Evolutionary conservation across 2,113 vertebrate genomes (phyloP).

Genomic region (Malurus elegans): DNA sequence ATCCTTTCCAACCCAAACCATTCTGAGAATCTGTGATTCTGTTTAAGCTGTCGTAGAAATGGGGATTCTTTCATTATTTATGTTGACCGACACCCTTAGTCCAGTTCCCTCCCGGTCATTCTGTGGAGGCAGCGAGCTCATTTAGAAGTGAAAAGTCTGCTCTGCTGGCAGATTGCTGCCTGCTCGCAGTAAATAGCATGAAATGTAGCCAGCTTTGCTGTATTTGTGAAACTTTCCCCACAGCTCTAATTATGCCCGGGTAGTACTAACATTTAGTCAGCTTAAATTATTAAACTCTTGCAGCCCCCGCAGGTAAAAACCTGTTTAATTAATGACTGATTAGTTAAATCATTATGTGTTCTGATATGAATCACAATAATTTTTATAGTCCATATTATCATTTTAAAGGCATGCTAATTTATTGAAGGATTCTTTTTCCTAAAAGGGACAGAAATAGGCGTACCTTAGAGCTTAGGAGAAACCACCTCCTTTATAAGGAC

Average conservation of each 20-base stretch:
- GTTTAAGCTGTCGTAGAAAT: not conserved
- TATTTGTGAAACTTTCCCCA: constrained; percentile 63
- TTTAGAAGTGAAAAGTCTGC: not conserved
- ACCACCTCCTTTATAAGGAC: not conserved
- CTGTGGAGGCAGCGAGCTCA: not conserved
- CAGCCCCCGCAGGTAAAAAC: constrained; percentile 63
- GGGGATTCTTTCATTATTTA: not conserved
- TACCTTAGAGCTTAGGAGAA: not conserved
- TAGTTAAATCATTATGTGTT: constrained; percentile 63
- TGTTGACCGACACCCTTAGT: not conserved
- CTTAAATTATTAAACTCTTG: constrained; percentile 67
- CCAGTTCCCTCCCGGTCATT: not conserved
- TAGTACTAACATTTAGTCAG: constrained; percentile 67
- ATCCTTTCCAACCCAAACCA: not conserved
- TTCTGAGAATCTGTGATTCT: not conserved
- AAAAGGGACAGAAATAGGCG: not conserved
- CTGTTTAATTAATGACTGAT: constrained; percentile 71
- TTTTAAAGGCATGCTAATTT: constrained; percentile 73
- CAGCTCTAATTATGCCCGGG: constrained; percentile 61
- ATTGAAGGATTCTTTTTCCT: constrained; percentile 13
- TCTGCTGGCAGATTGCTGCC: constrained; percentile 4
- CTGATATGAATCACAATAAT: constrained; percentile 64
- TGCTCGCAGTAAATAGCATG: constrained; percentile 18
- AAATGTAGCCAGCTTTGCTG: constrained; percentile 53
- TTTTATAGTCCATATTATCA: constrained; percentile 70